phyloP scores from a whole-genome alignment of 1,140 invertebrate species.

The Wasmannia auropunctata region DNA sequence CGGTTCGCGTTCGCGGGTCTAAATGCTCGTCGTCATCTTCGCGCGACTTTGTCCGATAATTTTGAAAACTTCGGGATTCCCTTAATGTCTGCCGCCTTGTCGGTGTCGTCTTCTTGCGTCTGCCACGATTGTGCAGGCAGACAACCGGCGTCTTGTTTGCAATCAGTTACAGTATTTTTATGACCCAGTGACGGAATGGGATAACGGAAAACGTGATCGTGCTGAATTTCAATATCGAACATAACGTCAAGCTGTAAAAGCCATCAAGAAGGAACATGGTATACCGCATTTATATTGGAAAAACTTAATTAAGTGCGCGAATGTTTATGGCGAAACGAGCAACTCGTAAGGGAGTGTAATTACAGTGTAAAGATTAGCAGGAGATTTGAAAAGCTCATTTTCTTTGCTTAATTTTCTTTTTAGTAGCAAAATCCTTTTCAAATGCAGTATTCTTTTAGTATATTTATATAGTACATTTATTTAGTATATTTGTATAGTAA shows the following conservation, averaged over 20 bases:
- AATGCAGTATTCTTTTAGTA: background rate
- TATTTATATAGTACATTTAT: too few relatives aligned
- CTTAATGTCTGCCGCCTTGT: conserved; percentile 31
- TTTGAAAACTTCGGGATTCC: conserved; percentile 46
- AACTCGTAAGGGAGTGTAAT: background rate
- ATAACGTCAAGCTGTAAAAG: background rate
- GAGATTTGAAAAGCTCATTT: background rate
- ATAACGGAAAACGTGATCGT: background rate
- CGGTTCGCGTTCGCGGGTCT: conserved; percentile 12
- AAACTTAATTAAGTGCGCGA: background rate
- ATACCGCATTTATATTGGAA: background rate
- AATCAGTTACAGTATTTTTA: background rate
- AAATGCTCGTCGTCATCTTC: conserved; percentile 49
- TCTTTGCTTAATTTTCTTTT: background rate
- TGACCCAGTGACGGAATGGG: background rate
- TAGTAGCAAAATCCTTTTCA: background rate
- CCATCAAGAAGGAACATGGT: background rate
- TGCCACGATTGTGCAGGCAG: background rate
- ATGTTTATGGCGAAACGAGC: background rate
- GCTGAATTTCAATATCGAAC: background rate
- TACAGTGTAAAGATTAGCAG: background rate
- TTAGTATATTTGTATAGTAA: background rate
- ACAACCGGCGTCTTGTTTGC: conserved; percentile 9
- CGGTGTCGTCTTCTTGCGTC: background rate
- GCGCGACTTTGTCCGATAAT: conserved; percentile 45